A percentile compares a stretch with the other conserved stretches of the same genome.
Conservation (phyloP, 2,797 vertebrate species). For the Taeniopygia guttata region DNA sequence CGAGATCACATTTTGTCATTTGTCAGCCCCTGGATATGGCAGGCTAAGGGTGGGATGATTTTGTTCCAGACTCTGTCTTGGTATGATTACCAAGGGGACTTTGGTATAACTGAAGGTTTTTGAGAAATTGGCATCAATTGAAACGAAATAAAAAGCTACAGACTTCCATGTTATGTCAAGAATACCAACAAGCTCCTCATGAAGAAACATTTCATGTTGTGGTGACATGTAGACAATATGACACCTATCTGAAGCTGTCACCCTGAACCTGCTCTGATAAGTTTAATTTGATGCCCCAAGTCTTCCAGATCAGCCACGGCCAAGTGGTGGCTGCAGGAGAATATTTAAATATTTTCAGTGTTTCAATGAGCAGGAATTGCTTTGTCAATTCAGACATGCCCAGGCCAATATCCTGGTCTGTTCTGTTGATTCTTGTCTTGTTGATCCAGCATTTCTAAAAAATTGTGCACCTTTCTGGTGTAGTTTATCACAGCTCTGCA, state of each 20-base stretch:
- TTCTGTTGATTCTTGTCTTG: background rate
- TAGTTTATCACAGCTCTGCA: background rate
- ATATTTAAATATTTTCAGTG: background rate
- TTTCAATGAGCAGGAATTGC: background rate
- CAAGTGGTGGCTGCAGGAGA: background rate
- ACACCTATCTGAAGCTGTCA: background rate
- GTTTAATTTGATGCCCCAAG: background rate
- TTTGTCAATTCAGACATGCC: background rate
- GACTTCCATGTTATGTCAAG: background rate
- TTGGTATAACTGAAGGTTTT: background rate
- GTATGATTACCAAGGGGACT: background rate
- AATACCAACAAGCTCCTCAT: background rate
- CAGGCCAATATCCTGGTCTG: background rate
- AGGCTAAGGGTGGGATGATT: background rate
- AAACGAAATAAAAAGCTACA: background rate
- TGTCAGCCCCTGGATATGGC: background rate
- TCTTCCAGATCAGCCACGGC: background rate
- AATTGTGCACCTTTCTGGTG: background rate
- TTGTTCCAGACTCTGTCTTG: background rate
- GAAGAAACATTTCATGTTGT: background rate
- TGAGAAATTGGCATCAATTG: background rate
- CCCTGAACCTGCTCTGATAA: background rate
- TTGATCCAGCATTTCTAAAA: background rate
- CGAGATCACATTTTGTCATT: background rate
- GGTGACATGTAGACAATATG: background rate